Evolutionary conservation across 2,888 invertebrate species (phyloP).

Genomic region (Tetragnatha montana): DNA sequence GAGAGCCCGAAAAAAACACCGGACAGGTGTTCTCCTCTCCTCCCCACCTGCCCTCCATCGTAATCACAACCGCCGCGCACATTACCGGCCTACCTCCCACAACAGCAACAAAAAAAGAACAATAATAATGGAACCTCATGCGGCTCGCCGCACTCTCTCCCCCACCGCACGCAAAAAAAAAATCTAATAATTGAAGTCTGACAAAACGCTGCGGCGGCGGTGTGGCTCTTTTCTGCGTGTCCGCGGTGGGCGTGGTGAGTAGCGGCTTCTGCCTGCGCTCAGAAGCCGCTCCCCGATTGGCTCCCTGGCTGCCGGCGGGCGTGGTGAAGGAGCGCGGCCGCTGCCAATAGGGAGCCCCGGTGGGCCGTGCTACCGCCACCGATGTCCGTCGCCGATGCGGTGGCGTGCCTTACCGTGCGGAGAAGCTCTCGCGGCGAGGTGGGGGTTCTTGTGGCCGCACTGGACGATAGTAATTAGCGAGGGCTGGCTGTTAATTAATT

Average conservation of each 20-base stretch:
- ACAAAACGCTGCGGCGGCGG: conserved; percentile 30
- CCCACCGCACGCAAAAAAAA: background rate
- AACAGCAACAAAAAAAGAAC: background rate
- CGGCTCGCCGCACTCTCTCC: conserved; percentile 60
- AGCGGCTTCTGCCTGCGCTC: conserved; percentile 64
- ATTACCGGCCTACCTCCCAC: background rate
- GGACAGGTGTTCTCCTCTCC: conserved; percentile 61
- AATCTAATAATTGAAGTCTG: background rate
- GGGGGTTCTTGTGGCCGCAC: conserved; percentile 56
- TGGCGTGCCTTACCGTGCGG: conserved; percentile 39
- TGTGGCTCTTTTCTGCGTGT: conserved; percentile 30
- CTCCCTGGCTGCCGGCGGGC: conserved; percentile 59
- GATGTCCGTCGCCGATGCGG: conserved; percentile 48
- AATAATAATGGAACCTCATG: conserved; percentile 42
- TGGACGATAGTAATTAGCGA: conserved; percentile 25
- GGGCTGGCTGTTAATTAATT: conserved; percentile 42
- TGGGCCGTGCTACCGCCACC: conserved; percentile 46
- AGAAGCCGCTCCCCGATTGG: conserved; percentile 65
- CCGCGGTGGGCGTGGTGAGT: conserved; percentile 62
- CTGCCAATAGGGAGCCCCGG: conserved; percentile 67
- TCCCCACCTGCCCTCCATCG: conserved; percentile 54
- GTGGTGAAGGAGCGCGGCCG: conserved; percentile 60
- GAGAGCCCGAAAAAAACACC: conserved; percentile 17
- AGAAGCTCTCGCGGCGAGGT: conserved; percentile 22
- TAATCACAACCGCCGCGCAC: conserved; percentile 10